Conservation (phyloP, 2,888 invertebrate species). For the Hydriomena furcata region DNA sequence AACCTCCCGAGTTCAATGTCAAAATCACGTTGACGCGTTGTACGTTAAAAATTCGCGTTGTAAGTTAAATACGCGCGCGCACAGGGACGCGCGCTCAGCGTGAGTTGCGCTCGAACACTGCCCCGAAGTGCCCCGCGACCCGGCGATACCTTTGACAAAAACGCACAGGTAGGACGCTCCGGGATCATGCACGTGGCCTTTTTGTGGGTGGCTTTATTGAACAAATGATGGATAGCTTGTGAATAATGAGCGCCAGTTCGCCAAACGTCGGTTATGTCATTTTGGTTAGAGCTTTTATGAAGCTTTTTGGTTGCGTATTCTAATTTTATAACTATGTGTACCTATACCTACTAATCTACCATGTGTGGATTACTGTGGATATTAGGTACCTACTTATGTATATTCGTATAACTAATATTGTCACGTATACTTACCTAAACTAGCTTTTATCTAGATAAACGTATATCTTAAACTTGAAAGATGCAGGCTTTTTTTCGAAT, state of each 20-base stretch:
- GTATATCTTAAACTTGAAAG: too few species aligned
- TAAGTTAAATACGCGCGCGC: slow-evolving; percentile 21
- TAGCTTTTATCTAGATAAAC: too few species aligned
- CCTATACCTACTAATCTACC: too few species aligned
- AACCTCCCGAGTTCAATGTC: slow-evolving; percentile 22
- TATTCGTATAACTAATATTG: too few species aligned
- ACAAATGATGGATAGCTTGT: slow-evolving; percentile 19
- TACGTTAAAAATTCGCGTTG: slow-evolving; percentile 19
- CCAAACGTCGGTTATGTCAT: slow-evolving; percentile 10
- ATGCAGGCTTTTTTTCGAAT: too few species aligned
- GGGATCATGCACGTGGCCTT: slow-evolving; percentile 38
- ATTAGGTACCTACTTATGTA: too few species aligned
- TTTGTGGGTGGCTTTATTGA: slow-evolving; percentile 20
- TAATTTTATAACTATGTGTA: too few species aligned
- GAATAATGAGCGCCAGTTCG: neutral
- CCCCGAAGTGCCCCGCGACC: slow-evolving; percentile 50
- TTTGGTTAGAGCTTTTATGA: neutral
- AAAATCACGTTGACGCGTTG: slow-evolving; percentile 14
- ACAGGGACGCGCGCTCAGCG: slow-evolving; percentile 56
- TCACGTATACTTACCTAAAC: too few species aligned
- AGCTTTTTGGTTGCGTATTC: neutral
- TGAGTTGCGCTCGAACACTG: slow-evolving; percentile 70
- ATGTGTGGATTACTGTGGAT: too few species aligned
- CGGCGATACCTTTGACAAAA: slow-evolving; percentile 67
- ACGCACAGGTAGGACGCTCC: slow-evolving; percentile 53